These are phyloP conservation scores for Brassicogethes aeneus DNA, from an alignment of 2,888 invertebrate genomes.

Conservation along the genomic window DNA sequence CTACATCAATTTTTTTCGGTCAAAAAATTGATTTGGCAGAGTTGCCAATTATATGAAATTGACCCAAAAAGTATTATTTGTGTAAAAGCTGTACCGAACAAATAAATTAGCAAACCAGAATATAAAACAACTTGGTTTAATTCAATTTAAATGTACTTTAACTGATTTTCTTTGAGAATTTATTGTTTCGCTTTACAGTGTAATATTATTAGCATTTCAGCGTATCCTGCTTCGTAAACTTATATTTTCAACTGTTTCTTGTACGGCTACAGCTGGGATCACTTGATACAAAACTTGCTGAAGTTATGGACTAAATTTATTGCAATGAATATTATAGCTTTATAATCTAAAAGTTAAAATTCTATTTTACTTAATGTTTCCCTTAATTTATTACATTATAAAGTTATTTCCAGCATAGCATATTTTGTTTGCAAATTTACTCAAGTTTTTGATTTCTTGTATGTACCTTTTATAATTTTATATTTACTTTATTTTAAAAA, in stretches of 20 bases:
- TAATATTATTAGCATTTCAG: not conserved
- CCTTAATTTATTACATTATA: not conserved
- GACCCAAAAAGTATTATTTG: no score
- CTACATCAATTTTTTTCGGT: no score
- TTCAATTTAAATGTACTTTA: not conserved
- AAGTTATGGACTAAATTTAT: conserved; percentile 9
- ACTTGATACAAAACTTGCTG: conserved; percentile 10
- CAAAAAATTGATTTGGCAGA: no score
- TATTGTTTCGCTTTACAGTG: not conserved
- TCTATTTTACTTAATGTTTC: conserved; percentile 4
- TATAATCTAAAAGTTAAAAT: conserved; percentile 6
- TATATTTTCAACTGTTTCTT: not conserved
- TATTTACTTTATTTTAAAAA: no score
- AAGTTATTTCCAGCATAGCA: not conserved
- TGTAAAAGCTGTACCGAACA: no score
- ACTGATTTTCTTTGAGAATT: not conserved
- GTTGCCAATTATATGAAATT: no score
- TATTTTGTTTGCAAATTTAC: no score
- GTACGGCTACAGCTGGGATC: conserved; percentile 8
- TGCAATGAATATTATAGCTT: conserved; percentile 12
- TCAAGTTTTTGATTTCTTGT: no score
- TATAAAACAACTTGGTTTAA: not conserved
- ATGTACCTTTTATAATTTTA: no score
- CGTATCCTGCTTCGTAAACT: not conserved
- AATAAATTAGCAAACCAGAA: not conserved